phyloP scores from a whole-genome alignment of 2,113 vertebrate genomes.

The Oxyura jamaicensis region DNA sequence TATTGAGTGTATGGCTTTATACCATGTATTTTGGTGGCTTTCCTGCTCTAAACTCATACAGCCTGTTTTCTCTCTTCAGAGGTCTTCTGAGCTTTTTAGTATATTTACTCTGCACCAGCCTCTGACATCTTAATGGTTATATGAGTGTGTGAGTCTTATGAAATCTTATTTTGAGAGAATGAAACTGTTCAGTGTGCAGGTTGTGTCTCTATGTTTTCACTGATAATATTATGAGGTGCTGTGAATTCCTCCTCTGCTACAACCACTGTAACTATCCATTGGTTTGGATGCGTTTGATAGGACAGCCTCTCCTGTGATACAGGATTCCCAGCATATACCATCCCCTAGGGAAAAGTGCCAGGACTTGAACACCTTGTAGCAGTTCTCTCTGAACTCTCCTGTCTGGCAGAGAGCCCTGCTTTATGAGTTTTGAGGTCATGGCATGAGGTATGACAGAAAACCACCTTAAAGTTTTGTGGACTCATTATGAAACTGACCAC shows the following conservation, averaged over 20 bases:
- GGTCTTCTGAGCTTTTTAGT: background rate
- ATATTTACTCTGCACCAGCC: background rate
- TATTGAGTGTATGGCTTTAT: background rate
- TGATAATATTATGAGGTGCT: background rate
- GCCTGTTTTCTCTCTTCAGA: background rate
- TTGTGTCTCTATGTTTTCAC: background rate
- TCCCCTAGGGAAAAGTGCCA: background rate
- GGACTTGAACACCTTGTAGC: background rate
- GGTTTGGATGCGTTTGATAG: background rate
- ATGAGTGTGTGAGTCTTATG: background rate
- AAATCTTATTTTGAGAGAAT: background rate
- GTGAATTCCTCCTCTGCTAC: background rate
- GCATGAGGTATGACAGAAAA: background rate
- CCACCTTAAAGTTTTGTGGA: background rate
- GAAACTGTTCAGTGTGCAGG: background rate
- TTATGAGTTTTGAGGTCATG: background rate
- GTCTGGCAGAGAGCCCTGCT: background rate
- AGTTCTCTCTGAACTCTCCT: background rate
- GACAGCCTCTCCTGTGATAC: background rate
- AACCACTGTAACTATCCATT: background rate
- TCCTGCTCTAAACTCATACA: background rate
- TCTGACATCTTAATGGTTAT: background rate
- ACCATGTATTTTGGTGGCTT: background rate
- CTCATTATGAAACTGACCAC: background rate
- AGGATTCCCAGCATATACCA: background rate